phyloP scores from a whole-genome alignment of 2,797 vertebrate genomes.

The Typhlichthys eigenmanni region DNA sequence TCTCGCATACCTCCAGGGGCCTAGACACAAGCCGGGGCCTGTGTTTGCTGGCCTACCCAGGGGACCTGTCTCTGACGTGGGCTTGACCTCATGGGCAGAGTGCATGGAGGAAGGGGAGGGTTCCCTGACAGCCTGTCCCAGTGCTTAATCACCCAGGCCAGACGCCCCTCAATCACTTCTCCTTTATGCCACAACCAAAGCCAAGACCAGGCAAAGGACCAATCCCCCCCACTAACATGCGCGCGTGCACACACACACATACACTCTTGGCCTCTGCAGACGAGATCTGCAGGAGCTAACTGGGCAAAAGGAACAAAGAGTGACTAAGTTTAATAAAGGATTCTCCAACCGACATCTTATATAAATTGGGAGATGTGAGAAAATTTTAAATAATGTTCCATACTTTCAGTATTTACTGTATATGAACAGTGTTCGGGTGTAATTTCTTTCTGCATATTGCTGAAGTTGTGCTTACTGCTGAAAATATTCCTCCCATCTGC shows the following conservation, averaged over 20 bases:
- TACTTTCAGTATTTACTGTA: too few relatives aligned
- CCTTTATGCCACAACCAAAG: not conserved
- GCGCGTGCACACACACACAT: too few relatives aligned
- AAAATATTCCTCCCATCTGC: too few relatives aligned
- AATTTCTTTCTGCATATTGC: too few relatives aligned
- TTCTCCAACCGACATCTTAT: too few relatives aligned
- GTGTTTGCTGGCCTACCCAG: slow-evolving; percentile 65
- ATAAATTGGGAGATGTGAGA: too few relatives aligned
- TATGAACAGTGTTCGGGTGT: too few relatives aligned
- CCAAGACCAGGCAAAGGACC: slow-evolving; percentile 48
- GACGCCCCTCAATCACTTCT: slow-evolving; percentile 13
- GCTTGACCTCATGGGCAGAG: slow-evolving; percentile 68
- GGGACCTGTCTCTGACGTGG: slow-evolving; percentile 68
- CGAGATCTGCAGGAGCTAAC: slow-evolving; percentile 15
- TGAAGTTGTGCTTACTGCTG: too few relatives aligned
- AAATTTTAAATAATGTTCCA: too few relatives aligned
- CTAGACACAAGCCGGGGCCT: slow-evolving; percentile 66
- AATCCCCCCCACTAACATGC: not conserved
- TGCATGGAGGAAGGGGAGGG: slow-evolving; percentile 52
- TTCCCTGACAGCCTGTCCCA: slow-evolving; percentile 61
- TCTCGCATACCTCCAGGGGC: slow-evolving; percentile 68
- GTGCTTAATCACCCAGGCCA: slow-evolving; percentile 54
- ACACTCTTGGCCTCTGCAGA: too few relatives aligned
- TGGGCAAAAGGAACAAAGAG: slow-evolving; percentile 7
- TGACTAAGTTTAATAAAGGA: not conserved